Evolutionary conservation across 2,113 vertebrate genomes (phyloP), one percentile per base, ranked within the genome.

Genomic region (Amia ocellicauda): DNA sequence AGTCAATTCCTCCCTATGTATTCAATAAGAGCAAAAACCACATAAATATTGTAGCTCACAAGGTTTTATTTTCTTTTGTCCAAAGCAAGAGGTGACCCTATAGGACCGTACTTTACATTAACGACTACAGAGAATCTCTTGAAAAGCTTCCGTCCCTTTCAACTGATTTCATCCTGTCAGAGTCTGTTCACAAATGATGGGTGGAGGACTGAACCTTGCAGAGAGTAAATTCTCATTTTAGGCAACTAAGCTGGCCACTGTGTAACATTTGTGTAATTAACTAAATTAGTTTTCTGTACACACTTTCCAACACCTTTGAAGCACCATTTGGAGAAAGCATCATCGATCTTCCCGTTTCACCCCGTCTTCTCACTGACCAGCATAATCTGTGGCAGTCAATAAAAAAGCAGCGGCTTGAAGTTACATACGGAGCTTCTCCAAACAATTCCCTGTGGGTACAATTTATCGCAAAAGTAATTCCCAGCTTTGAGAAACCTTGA

Each of bases 391-490:
- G 67, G 76, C 75, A 84, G 79, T 87, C 81, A 85, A 85, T 88
- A 86, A 86, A 86, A 85, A 73, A 71, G 40, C 28, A 29, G 63
- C 73, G 10, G 49, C 63, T 36, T 68, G 74, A 75, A 86, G 85
- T 81, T 81, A 83, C 78, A 67, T 80, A 55, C 69, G 69, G 74
- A 78, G 66, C 66, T 71, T 69, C 24, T 64, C 71, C 76, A 77
- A n/a, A 73, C 58, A 77, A 81, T 84, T 62, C 78, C 80, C 59
- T 63, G 19, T 77, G 69, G 74, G 68, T 69, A 78, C 79, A 76
- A 90, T 88, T 89, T 86, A 82, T 89, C 80, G 80, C 52, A n/a
- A n/a, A 58, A 80, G 76, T 77, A 82, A 75, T 76, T 50, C 65
- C 66, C 54, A 54, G 69, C 58, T 61, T 61, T 71, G 64, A 69